Evolutionary conservation across 2,797 vertebrate species (phyloP).

Genomic region (Vireo griseus): DNA sequence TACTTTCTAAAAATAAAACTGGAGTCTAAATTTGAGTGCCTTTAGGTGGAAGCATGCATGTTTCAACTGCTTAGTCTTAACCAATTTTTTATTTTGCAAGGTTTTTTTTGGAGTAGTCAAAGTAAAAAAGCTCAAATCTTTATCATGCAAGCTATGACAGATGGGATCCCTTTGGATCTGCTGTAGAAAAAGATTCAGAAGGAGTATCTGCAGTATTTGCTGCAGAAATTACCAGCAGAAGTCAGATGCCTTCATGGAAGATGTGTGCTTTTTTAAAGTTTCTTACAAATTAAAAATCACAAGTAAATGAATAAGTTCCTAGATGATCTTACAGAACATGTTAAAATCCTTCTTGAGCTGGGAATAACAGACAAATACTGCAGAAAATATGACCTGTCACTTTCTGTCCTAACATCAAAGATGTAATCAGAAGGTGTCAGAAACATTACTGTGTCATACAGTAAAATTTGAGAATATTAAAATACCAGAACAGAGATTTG

Average conservation of each 20-base stretch:
- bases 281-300: background rate
- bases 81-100: background rate
- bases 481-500: background rate
- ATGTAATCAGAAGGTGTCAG: background rate
- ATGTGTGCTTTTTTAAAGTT: background rate
- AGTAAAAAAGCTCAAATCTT: background rate
- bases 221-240: background rate
- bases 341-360: background rate
- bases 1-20: background rate
- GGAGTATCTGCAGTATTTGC: background rate
- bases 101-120: background rate
- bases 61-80: background rate
- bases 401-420: background rate
- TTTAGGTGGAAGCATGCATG: background rate
- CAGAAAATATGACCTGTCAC: background rate
- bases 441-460: background rate
- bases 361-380: background rate
- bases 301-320: background rate
- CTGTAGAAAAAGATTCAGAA: background rate
- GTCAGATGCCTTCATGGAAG: background rate
- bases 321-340: background rate
- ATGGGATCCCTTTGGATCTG: background rate
- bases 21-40: background rate
- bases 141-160: background rate
- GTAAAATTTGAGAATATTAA: slow-evolving; percentile 15